Percentiles rank a stretch among this genome's conserved stretches.
phyloP scores from a whole-genome alignment of 1,140 invertebrate genomes.

The Argopecten irradians region DNA sequence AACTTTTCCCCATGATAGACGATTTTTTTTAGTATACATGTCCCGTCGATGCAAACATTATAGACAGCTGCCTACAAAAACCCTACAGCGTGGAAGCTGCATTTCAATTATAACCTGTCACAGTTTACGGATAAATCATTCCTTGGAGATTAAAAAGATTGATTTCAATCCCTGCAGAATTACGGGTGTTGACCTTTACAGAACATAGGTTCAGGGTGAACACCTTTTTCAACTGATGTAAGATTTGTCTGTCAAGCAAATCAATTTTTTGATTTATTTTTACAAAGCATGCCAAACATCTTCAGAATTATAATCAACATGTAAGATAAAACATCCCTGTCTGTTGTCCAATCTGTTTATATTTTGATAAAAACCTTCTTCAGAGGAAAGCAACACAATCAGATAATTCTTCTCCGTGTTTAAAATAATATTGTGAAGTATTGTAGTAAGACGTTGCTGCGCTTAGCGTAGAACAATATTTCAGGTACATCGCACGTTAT shows the following conservation, averaged over 20 bases:
- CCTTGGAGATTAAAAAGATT: neutral
- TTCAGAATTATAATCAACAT: neutral
- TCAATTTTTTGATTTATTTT: neutral
- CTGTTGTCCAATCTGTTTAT: neutral
- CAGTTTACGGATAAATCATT: neutral
- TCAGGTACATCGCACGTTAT: no score
- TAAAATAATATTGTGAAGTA: no score
- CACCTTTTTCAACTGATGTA: neutral
- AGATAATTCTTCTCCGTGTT: no score
- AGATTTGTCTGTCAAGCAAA: neutral
- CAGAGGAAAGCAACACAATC: no score
- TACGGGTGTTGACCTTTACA: neutral
- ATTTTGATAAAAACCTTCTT: no score
- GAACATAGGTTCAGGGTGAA: neutral
- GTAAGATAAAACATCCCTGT: neutral
- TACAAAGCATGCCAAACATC: neutral
- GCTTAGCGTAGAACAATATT: no score
- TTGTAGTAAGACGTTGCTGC: no score
- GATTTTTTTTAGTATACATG: no score
- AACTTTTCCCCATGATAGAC: no score
- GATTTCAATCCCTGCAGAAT: neutral
- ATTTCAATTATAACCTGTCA: neutral
- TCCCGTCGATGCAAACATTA: neutral
- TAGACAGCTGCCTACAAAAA: neutral
- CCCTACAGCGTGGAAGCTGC: neutral